Base-by-base conservation (phyloP, 1,140 invertebrate species). In the Metopolophium dirhodum region DNA sequence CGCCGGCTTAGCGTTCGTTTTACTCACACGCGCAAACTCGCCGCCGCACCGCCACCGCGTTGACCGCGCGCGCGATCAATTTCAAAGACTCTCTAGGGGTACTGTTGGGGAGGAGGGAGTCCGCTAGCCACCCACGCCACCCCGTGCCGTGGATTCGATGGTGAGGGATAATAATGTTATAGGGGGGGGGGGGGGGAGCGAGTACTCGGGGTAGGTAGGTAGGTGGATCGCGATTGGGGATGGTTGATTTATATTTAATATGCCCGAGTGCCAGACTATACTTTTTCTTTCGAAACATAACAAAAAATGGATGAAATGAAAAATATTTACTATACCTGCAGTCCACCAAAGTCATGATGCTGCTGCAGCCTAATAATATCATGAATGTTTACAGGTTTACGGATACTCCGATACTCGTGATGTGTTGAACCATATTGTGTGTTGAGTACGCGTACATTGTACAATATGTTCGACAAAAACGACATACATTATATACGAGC, bases 21-120 rank as follows among this genome's bases (percentile, higher is more conserved):
- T 54, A 26, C 88, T 14, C 85, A 88, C 54, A n/a, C 88, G 88
- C 88, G 88, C 88, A 90, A 90, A 90, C 88, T 90, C 88, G 88
- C 37, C 54, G 20, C n/a, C 47, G 86, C 47, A 14, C 30, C 86
- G 47, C 47, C 47, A 14, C 47, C 47, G 26, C 45, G 8, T 35
- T 54, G 49, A 37, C 87, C 49, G 87, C n/a, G 49, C 20, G n/a
- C 49, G n/a, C 49, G 49, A 89, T 54, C 87, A 54, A 89, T 89
- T 51, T 89, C 47, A 49, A 49, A 88, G 83, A 85, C 83, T 41
- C 35, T 85, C 83, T 85, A 77, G n/a, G 14, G 61, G 14, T 11
- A 7, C 30, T 77, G 4, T 6, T 23, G 7, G 30, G 14, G n/a
- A 14, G 30, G 14, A 18, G 61, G 61, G 61, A 26, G 41, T 41